Evolutionary conservation across 2,888 invertebrate species (phyloP).

Genomic region (Oxytorus armatus): DNA sequence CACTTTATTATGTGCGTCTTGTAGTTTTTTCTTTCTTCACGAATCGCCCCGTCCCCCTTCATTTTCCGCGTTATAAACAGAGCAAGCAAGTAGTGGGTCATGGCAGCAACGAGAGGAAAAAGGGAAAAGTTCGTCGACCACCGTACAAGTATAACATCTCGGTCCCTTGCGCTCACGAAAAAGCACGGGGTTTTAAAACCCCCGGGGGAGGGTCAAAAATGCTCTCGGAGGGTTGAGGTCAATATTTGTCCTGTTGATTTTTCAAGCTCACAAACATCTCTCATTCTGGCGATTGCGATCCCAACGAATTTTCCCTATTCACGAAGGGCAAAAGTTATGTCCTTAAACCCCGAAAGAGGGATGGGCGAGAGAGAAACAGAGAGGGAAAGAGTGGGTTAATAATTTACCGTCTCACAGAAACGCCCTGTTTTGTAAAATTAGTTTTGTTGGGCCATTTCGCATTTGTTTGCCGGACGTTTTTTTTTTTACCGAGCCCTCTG

Average conservation of each 20-base stretch:
- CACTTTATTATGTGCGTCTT: conserved; percentile 71
- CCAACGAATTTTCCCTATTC: conserved; percentile 21
- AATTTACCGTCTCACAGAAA: conserved; percentile 75
- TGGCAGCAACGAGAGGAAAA: conserved; percentile 8
- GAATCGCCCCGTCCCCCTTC: conserved; percentile 31
- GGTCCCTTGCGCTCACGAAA: conserved; percentile 31
- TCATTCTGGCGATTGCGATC: conserved; percentile 11
- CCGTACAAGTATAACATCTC: conserved; percentile 69
- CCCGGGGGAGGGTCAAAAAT: conserved; percentile 44
- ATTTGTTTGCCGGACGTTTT: conserved; percentile 59
- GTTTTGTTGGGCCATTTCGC: conserved; percentile 75
- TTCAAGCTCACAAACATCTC: conserved; percentile 27
- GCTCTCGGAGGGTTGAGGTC: conserved; percentile 66
- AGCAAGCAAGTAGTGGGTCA: conserved; percentile 11
- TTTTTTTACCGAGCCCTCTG: conserved; percentile 20
- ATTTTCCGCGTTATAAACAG: background rate
- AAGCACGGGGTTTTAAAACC: conserved; percentile 68
- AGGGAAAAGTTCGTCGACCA: conserved; percentile 20
- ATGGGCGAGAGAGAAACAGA: background rate
- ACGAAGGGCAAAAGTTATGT: conserved; percentile 51
- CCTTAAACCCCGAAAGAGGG: conserved; percentile 26
- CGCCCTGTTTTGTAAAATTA: conserved; percentile 78
- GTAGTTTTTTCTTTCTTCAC: conserved; percentile 65
- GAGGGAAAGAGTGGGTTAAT: conserved; percentile 69
- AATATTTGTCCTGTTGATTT: conserved; percentile 67